These are phyloP conservation scores for Disparrhopalites patrizii DNA, from an alignment of 2,888 invertebrate species.

Conservation along the genomic window DNA sequence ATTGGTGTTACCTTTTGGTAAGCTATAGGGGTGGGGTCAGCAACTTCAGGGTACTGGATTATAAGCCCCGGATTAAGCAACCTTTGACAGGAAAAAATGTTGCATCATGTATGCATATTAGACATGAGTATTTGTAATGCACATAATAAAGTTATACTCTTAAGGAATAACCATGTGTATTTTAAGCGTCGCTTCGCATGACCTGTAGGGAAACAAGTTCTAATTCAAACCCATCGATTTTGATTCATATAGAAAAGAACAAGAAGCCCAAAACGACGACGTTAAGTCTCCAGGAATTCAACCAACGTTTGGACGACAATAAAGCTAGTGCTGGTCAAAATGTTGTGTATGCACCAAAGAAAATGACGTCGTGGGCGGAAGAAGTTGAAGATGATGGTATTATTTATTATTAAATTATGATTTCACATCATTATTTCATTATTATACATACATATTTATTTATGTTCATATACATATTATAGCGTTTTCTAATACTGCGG, in stretches of 20 bases:
- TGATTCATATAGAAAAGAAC: slow-evolving; percentile 60
- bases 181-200: background rate
- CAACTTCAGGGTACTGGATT: no score
- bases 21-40: no score
- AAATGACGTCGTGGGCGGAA: slow-evolving; percentile 65
- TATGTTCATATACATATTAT: background rate
- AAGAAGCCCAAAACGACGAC: slow-evolving; percentile 83
- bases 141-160: background rate
- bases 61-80: no score
- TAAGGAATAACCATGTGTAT: background rate
- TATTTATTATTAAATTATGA: slow-evolving; percentile 6
- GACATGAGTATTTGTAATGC: background rate
- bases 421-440: no score
- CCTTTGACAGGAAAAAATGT: no score
- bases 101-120: no score
- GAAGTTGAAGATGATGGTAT: slow-evolving; percentile 73
- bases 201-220: background rate
- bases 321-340: slow-evolving; percentile 48
- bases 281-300: slow-evolving; percentile 72
- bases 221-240: background rate
- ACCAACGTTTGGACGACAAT: slow-evolving; percentile 48
- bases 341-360: slow-evolving; percentile 48
- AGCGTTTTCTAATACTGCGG: no score
- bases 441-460: no score
- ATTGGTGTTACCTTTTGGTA: no score